Base-by-base conservation (phyloP, 2,113 vertebrate species). In the Sylvilagus bachmani region DNA sequence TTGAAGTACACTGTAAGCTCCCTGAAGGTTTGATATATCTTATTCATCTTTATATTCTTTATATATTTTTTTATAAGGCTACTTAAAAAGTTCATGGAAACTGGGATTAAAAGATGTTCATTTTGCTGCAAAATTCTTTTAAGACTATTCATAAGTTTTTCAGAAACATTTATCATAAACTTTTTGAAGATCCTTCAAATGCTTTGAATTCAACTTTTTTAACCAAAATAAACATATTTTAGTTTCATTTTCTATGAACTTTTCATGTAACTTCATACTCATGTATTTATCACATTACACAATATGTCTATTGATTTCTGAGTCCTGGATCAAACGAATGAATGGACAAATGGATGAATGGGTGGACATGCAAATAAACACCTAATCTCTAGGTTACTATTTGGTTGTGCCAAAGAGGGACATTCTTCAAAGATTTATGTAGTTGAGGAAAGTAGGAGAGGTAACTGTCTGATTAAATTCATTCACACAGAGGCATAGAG, bases 21-120 rank as follows among this genome's bases (percentile, higher is more conserved):
- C 62, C n/a, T 80, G 67, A 88, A 24, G n/a, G 31, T 78, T 92
- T 85, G 38, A 49, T 81, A 79, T 71, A 17, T 86, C 29, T 89
- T 74, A 36, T 61, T 78, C 69, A 84, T 92, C 67, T 93, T 78
- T 83, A 64, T 74, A 53, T 78, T 82, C 10, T 94, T 49, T 70
- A 44, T 44, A 44, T 44, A 44, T 44, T 44, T 44, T 44, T 44
- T 44, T 44, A 44, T 44, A 44, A 44, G 44, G 44, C 44, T 44
- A 44, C 44, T 44, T 44, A 44, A 44, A 44, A 44, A 44, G 44
- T 44, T 44, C 7, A 44, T 44, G 44, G 44, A 44, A 44, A 44
- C 44, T 44, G 44, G 44, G 6, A 44, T 44, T 44, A 44, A 44
- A 44, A 44, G 44, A 44, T 44, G 44, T 7, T 44, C 44, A 44